Conservation (phyloP, 2,888 invertebrate genomes). For the Terebella lapidaria region DNA sequence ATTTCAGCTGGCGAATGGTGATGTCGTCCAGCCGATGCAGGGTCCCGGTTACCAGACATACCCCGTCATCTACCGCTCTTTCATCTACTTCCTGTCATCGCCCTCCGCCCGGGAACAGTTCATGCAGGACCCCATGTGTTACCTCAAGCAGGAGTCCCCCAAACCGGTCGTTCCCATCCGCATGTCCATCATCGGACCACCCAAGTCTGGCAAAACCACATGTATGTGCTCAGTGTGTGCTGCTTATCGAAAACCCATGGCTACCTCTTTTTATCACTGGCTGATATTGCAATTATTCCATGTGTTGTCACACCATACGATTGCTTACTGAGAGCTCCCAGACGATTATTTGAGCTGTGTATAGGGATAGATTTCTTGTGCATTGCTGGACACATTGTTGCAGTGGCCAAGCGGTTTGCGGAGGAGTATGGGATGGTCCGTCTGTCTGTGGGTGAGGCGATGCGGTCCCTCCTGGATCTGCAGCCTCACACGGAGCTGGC, state of each 20-base stretch:
- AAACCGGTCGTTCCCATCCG: constrained; percentile 51
- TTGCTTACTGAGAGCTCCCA: too few species aligned
- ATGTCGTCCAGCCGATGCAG: constrained; percentile 49
- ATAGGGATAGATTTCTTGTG: too few species aligned
- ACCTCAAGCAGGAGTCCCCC: constrained; percentile 44
- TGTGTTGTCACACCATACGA: too few species aligned
- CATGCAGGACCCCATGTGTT: constrained; percentile 45
- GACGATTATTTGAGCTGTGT: too few species aligned
- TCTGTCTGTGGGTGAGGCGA: constrained; percentile 51
- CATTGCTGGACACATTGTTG: too few species aligned
- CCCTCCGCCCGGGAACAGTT: constrained; percentile 41
- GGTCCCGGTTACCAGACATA: constrained; percentile 39
- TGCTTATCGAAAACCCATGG: too few species aligned
- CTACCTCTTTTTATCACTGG: too few species aligned
- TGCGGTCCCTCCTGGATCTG: constrained; percentile 39
- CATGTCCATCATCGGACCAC: constrained; percentile 52
- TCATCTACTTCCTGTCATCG: constrained; percentile 48
- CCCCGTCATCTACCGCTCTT: constrained; percentile 48
- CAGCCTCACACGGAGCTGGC: constrained; percentile 46
- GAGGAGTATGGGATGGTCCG: constrained; percentile 48
- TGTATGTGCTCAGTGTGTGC: constrained; percentile 40
- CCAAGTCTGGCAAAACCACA: constrained; percentile 53
- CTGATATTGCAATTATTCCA: too few species aligned
- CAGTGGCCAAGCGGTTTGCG: constrained; percentile 51
- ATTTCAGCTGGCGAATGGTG: constrained; percentile 48